Evolutionary conservation across 1,140 invertebrate species (phyloP), one percentile per base, ranked within the genome.

Genomic region (Zelostemma sp.): DNA sequence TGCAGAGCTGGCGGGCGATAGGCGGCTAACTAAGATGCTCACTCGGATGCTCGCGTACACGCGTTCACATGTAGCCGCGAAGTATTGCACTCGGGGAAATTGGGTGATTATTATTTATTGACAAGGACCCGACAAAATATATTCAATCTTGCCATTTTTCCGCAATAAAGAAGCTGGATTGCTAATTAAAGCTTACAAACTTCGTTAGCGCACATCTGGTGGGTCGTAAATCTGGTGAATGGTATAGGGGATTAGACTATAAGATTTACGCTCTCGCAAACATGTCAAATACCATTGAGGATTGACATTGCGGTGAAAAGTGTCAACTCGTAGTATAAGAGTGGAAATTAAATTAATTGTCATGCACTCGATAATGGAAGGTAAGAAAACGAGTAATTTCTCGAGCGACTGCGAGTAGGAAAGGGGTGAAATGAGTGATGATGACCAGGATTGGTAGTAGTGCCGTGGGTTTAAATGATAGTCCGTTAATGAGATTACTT

Each of bases 401-500:
- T 59, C 62, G 49, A 50, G 60, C 60, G 35, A 63, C 33, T 14
- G 66, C 5, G 28, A 25, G 35, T 6, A 12, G n/a, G 9, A 53
- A 50, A 31, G 17, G 41, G n/a, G 43, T 35, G 11, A n/a, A 35
- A 50, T 62, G 65, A 63, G 51, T 55, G 62, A 69, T 49, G 47
- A 58, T 69, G 59, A 55, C 25, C 45, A 55, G 18, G 58, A 12
- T 48, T 14, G 19, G 11, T 28, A 57, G 45, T 28, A 47, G 56
- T 57, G 46, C 21, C n/a, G 59, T 60, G 63, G 62, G 54, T 64
- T 67, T 57, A 68, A 74, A 68, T 70, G 72, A 72, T 69, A 73
- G 70, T 63, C 61, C 73, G 64, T 77, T 82, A 81, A 83, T 80
- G 77, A 80, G 75, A 81, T 80, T 79, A 80, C 71, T 76, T 75